A percentile compares a stretch with the other conserved stretches of the same genome.
These are phyloP conservation scores for Fragariocoptes setiger DNA, from an alignment of 1,140 invertebrate genomes.

Conservation along the genomic window DNA sequence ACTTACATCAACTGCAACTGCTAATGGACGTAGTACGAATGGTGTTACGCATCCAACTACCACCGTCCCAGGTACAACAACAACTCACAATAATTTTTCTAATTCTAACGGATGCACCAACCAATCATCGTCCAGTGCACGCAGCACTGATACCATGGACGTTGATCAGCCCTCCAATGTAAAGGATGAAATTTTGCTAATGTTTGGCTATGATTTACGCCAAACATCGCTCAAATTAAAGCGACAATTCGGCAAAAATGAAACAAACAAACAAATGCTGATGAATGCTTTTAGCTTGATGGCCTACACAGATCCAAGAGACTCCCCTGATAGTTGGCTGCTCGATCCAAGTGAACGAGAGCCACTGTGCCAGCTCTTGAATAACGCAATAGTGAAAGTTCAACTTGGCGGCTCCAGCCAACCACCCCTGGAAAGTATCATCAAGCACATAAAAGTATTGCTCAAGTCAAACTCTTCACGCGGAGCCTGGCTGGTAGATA, in stretches of 20 bases:
- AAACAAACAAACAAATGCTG: slow-evolving; percentile 66
- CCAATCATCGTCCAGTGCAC: too few species aligned
- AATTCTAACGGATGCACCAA: not conserved
- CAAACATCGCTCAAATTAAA: slow-evolving; percentile 51
- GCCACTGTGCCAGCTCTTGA: slow-evolving; percentile 66
- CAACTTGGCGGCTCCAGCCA: not conserved
- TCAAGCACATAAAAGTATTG: slow-evolving; percentile 9
- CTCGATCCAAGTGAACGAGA: slow-evolving; percentile 66
- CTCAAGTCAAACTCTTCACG: slow-evolving; percentile 6
- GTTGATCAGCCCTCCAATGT: too few species aligned
- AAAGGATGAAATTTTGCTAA: too few species aligned
- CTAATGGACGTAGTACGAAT: not conserved
- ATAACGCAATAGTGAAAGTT: slow-evolving; percentile 52
- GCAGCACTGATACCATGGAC: too few species aligned
- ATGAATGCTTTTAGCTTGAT: slow-evolving; percentile 87
- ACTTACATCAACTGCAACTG: not conserved
- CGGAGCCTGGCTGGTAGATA: slow-evolving; percentile 9
- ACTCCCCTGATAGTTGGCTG: slow-evolving; percentile 75
- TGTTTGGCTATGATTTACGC: slow-evolving; percentile 74
- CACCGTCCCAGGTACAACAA: not conserved
- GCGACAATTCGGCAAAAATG: slow-evolving; percentile 45
- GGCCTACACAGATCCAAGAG: slow-evolving; percentile 89
- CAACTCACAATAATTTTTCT: not conserved
- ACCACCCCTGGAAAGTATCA: slow-evolving; percentile 8
- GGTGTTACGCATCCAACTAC: not conserved